Base-by-base conservation (phyloP, 2,888 invertebrate genomes). In the Hetaerina titia region DNA sequence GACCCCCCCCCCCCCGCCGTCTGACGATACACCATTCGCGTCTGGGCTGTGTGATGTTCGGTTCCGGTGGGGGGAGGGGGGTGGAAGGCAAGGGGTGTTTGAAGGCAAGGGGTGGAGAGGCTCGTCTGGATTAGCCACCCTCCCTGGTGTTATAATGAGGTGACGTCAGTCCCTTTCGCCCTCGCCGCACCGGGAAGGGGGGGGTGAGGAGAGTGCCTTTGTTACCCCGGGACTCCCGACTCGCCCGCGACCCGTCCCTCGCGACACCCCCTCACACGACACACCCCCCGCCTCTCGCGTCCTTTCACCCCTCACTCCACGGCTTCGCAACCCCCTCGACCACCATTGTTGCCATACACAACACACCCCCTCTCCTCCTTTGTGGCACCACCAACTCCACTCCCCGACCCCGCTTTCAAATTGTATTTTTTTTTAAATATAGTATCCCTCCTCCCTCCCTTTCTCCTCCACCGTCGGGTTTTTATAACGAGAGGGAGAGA, bases 71-170 rank as follows among this genome's bases (percentile, higher is more conserved):
- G n/a, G 6, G 9, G n/a, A 25, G 60, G 11, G 11, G 60, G 17
- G 7, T 64, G 64, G 7, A 19, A 7, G 31, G 81, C 11, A n/a
- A 17, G 4, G 69, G 69, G 31, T 25, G 25, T 13, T 31, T n/a
- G 25, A 22, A 25, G 45, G 69, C 92, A 45, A n/a, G 56, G 89
- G 89, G 45, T 45, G 22, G 92, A 69, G 92, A 69, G n/a, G n/a
- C 92, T 57, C 13, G 31, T 5, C 31, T 25, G 92, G 92, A 92
- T 92, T 92, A 92, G 64, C 92, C 69, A 31, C 56, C 92, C 92
- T 69, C 31, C 89, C 92, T 57, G 92, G 92, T 15, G 92, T 92
- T 92, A 92, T 92, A 92, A 92, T 92, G 92, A 92, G 92, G 92
- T 69, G 92, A 92, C 74, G 92, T 69, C 56, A 92, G 92, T 57